Percentiles rank a stretch among this genome's conserved stretches.
Conservation (phyloP, 2,888 invertebrate species). For the Plebejus melissa region DNA sequence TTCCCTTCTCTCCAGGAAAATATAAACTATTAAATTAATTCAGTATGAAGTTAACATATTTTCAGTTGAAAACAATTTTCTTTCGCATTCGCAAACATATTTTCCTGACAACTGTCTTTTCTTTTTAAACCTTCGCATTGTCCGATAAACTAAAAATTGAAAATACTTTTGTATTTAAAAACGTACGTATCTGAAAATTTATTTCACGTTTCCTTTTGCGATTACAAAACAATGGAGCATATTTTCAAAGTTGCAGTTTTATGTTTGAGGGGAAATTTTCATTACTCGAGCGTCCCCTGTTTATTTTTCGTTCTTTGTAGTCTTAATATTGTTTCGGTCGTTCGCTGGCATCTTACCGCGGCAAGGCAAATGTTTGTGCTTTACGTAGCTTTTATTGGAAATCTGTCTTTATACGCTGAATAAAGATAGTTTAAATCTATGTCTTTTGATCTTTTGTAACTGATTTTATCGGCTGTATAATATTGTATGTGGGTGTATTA, state of each 20-base stretch:
- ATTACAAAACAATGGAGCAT: conserved; percentile 43
- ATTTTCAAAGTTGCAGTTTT: conserved; percentile 49
- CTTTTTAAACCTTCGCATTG: conserved; percentile 3
- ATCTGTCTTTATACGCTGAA: background rate
- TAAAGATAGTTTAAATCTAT: background rate
- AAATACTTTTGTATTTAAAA: conserved; percentile 12
- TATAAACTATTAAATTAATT: background rate
- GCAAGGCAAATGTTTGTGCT: conserved; percentile 62
- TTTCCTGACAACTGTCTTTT: background rate
- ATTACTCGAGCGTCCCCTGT: conserved; percentile 51
- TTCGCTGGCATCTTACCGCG: conserved; percentile 43
- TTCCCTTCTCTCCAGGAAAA: background rate
- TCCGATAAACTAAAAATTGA: conserved; percentile 16
- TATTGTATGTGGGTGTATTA: no score
- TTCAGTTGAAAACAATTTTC: background rate
- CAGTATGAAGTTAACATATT: background rate
- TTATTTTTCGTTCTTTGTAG: conserved; percentile 56
- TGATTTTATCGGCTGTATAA: no score
- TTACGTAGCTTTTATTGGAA: conserved; percentile 36
- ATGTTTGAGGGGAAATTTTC: conserved; percentile 55
- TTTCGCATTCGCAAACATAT: background rate
- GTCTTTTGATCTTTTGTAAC: no score
- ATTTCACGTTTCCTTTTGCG: conserved; percentile 16
- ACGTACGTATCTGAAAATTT: conserved; percentile 13
- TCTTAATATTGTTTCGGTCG: conserved; percentile 60